Base-by-base conservation (phyloP, 2,888 invertebrate species). In the Drosophila borealis region DNA sequence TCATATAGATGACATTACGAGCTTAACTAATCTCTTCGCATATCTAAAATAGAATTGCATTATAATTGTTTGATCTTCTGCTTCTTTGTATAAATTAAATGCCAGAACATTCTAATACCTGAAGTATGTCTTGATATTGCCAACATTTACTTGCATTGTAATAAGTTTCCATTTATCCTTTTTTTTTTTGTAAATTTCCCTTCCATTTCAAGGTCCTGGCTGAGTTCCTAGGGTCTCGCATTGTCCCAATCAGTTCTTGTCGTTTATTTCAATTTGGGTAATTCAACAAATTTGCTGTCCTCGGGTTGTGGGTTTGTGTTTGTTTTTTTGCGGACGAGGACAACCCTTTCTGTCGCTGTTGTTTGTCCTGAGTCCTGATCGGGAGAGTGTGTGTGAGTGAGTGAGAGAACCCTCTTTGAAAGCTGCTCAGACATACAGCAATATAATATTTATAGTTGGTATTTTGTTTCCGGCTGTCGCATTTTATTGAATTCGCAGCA, bases 371-470 rank as follows among this genome's bases (percentile, higher is more conserved):
- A n/a, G 10, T 13, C 14, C 19, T 19, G 50, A 37, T 46, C 70
- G 37, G 19, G 29, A 13, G 39, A 53, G 34, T 50, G 50, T 36
- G 69, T 42, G 34, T 21, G 69, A 25, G 51, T 21, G 29, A n/a
- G 36, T 6, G 19, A n/a, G 37, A 45, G 64, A 45, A 66, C 67
- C 67, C 64, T 66, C 33, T 33, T 2, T 4, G 33, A 64, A 63
- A 76, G 65, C 63, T 63, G 57, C 41, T 37, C 73, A 71, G 64
- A 74, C 77, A 67, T 57, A 81, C 73, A 84, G 84, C 80, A 89
- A 87, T 87, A 83, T 80, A 80, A 83, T 80, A 83, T 83, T 83
- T 89, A 89, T 89, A 83, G 87, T 83, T 83, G 86, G 77, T 74
- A 83, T 83, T 87, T 81, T 78, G 74, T 76, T 81, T 84, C 84